These are phyloP conservation scores for Mylabris sibirica DNA, from an alignment of 2,888 invertebrate genomes.

Conservation along the genomic window DNA sequence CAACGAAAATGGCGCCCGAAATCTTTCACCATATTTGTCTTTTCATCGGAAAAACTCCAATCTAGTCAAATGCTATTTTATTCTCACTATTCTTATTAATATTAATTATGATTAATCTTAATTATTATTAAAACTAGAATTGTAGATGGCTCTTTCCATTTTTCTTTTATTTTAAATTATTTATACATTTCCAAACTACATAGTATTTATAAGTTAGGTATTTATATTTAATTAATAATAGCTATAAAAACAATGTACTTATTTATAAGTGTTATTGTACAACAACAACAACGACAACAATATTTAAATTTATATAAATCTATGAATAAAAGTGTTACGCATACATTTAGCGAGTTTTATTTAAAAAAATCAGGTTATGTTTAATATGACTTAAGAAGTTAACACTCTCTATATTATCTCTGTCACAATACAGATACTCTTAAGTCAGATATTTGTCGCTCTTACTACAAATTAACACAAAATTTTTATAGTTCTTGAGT, in stretches of 20 bases:
- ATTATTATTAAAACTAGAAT: constrained; percentile 24
- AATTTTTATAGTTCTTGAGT: no score
- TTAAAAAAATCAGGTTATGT: no score
- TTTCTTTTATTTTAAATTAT: constrained; percentile 14
- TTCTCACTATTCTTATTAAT: not conserved
- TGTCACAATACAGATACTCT: no score
- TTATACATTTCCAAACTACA: constrained; percentile 29
- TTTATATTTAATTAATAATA: constrained; percentile 46
- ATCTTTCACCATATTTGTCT: constrained; percentile 25
- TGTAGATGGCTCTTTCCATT: constrained; percentile 14
- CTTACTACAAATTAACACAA: no score
- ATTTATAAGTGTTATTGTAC: constrained; percentile 43
- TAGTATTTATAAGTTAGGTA: constrained; percentile 53
- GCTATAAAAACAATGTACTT: constrained; percentile 46
- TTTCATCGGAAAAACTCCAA: constrained; percentile 23
- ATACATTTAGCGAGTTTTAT: constrained; percentile 3
- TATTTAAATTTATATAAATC: constrained; percentile 22
- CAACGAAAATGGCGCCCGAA: constrained; percentile 42
- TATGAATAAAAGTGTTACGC: constrained; percentile 27
- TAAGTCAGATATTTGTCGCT: no score
- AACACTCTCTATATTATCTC: no score
- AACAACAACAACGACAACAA: not conserved
- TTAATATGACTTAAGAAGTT: no score
- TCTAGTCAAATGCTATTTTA: constrained; percentile 49
- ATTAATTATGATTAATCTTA: constrained; percentile 15